Conservation (phyloP, 2,113 vertebrate genomes). For the Lethenteron reissneri region DNA sequence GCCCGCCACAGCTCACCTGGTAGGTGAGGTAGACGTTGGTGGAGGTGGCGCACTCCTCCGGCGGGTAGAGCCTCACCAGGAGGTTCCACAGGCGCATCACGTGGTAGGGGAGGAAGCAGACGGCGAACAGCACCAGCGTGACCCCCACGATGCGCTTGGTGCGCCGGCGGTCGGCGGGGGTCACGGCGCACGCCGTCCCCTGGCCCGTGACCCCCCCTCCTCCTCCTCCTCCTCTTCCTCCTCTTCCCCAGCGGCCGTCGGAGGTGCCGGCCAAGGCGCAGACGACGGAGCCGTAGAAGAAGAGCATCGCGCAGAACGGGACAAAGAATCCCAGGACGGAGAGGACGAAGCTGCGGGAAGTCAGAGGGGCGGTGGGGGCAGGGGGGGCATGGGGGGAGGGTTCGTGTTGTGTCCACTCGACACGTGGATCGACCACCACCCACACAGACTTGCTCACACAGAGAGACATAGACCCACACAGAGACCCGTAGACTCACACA, state of each 20-base stretch:
- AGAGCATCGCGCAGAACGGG: constrained; percentile 46
- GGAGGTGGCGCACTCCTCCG: constrained; percentile 33
- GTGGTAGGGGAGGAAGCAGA: constrained; percentile 80
- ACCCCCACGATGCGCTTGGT: constrained; percentile 40
- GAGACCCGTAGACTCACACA: too few relatives aligned
- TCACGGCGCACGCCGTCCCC: too few relatives aligned
- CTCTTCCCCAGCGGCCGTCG: too few relatives aligned
- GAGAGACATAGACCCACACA: too few relatives aligned
- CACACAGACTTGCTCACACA: too few relatives aligned
- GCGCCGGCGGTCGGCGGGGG: constrained; percentile 16
- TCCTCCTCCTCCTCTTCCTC: too few relatives aligned
- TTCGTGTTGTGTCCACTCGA: too few relatives aligned
- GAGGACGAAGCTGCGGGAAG: constrained; percentile 22
- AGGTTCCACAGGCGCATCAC: constrained; percentile 69
- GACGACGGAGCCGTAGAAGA: constrained; percentile 64
- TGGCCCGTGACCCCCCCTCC: too few relatives aligned
- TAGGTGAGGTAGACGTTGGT: constrained; percentile 62
- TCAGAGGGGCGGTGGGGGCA: too few relatives aligned
- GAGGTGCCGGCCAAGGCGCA: constrained; percentile 9
- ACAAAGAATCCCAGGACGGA: constrained; percentile 58
- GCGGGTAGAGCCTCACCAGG: constrained; percentile 30
- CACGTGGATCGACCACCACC: too few relatives aligned
- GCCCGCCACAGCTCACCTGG: constrained; percentile 32
- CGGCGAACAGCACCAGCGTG: constrained; percentile 46
- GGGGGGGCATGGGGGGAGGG: too few relatives aligned